Evolutionary conservation across 2,888 invertebrate genomes (phyloP).

Genomic region (Acanthosepion pharaonis): DNA sequence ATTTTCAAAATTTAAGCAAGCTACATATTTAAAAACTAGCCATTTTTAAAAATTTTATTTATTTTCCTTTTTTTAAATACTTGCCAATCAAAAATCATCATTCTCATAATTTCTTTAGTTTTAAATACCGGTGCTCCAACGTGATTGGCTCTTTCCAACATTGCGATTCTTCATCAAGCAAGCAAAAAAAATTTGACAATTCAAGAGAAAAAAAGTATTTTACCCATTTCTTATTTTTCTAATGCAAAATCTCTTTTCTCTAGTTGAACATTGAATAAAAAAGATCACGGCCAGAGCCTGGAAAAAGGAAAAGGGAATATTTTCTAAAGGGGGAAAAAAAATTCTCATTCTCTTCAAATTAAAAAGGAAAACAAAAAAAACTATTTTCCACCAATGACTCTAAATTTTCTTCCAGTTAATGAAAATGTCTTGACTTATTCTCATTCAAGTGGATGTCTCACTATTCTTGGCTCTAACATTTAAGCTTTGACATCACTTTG

Average conservation of each 20-base stretch:
- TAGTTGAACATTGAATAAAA: not conserved
- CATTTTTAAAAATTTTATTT: not conserved
- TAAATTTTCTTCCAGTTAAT: not conserved
- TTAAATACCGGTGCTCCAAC: slow-evolving; percentile 22
- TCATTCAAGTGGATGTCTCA: not conserved
- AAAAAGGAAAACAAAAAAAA: not conserved
- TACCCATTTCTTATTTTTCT: not conserved
- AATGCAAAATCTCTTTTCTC: not conserved
- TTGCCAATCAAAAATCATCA: not conserved
- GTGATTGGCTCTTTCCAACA: not conserved
- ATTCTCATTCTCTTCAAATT: not conserved
- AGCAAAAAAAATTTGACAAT: not conserved
- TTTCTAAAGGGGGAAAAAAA: not conserved
- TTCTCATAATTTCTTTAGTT: not conserved
- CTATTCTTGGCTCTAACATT: not conserved
- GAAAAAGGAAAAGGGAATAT: not conserved
- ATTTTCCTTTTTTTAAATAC: not conserved
- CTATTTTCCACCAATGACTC: not conserved
- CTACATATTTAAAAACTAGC: not conserved
- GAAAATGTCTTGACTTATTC: not conserved
- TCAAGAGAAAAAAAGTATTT: not conserved
- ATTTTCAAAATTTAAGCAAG: not conserved
- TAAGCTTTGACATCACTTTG: not conserved
- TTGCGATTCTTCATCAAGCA: not conserved
- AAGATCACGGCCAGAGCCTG: not conserved